A percentile compares a stretch with the other conserved stretches of the same genome.
phyloP scores from a whole-genome alignment of 1,140 invertebrate genomes.

The Choristoneura fumiferana region DNA sequence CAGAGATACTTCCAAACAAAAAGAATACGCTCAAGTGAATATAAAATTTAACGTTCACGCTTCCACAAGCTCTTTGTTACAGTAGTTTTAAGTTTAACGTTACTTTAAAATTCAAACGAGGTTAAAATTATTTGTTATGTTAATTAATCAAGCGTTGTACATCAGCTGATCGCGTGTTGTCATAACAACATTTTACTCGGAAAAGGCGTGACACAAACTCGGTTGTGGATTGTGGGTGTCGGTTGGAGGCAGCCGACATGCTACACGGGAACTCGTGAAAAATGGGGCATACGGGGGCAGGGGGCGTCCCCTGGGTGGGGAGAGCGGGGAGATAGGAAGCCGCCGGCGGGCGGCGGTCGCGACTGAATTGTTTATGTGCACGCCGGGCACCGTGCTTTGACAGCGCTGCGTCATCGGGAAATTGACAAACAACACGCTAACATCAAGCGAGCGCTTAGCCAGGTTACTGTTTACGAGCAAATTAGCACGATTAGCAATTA shows the following conservation, averaged over 20 bases:
- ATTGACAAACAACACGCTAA: slow-evolving; percentile 59
- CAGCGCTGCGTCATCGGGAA: slow-evolving; percentile 60
- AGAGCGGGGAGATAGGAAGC: slow-evolving; percentile 22
- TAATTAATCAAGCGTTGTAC: slow-evolving; percentile 2
- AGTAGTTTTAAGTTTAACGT: neutral
- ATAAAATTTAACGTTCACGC: slow-evolving; percentile 15
- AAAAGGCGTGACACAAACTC: slow-evolving; percentile 47
- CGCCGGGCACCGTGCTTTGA: slow-evolving; percentile 51
- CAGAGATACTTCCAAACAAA: slow-evolving; percentile 12
- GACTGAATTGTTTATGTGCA: slow-evolving; percentile 59
- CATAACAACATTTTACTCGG: slow-evolving; percentile 46
- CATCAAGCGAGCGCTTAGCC: slow-evolving; percentile 22
- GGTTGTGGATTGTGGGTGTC: slow-evolving; percentile 28
- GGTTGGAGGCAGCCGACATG: slow-evolving; percentile 29
- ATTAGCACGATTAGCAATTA: slow-evolving; percentile 1
- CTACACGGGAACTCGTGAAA: slow-evolving; percentile 49
- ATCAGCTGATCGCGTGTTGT: slow-evolving; percentile 55
- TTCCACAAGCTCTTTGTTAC: slow-evolving; percentile 5
- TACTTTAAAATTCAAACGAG: neutral
- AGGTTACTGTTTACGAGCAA: neutral
- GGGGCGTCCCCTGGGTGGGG: slow-evolving; percentile 23
- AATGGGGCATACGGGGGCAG: slow-evolving; percentile 39
- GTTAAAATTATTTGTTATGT: neutral
- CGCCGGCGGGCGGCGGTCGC: slow-evolving; percentile 26
- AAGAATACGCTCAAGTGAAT: neutral